Percentiles rank a stretch among this genome's conserved stretches.
These are phyloP conservation scores for Acronicta psi DNA, from an alignment of 2,888 invertebrate genomes.

Conservation along the genomic window DNA sequence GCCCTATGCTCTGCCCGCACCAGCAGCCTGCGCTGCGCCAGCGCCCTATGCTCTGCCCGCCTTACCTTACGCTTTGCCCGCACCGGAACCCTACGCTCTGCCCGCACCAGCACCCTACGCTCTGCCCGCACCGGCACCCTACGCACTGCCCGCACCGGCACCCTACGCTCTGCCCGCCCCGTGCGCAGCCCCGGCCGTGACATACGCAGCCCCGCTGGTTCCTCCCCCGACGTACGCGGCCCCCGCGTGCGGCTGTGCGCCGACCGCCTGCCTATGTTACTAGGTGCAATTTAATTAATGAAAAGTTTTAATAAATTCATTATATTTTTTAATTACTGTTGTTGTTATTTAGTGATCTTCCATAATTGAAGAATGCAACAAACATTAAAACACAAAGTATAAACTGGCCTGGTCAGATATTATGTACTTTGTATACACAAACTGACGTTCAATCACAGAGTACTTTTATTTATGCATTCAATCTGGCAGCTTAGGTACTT, in stretches of 20 bases:
- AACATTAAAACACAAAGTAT: too few species aligned
- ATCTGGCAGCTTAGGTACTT: too few species aligned
- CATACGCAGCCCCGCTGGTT: slow-evolving; percentile 26
- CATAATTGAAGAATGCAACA: too few species aligned
- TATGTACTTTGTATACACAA: too few species aligned
- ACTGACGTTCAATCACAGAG: too few species aligned
- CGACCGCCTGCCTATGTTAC: slow-evolving; percentile 22
- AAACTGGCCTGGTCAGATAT: neutral
- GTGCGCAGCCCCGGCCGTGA: slow-evolving; percentile 7
- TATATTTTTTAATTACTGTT: neutral
- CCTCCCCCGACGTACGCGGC: slow-evolving; percentile 43
- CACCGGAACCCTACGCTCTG: slow-evolving; percentile 7
- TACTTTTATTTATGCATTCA: too few species aligned
- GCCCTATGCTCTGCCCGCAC: slow-evolving; percentile 16
- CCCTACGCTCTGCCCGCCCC: slow-evolving; percentile 35
- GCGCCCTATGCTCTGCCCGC: slow-evolving; percentile 5
- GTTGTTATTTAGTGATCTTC: neutral
- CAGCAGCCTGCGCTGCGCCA: slow-evolving; percentile 2
- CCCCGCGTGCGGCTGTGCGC: slow-evolving; percentile 32
- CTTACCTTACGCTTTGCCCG: slow-evolving; percentile 1
- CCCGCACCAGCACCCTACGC: slow-evolving; percentile 4
- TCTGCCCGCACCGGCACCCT: slow-evolving; percentile 9
- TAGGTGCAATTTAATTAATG: neutral
- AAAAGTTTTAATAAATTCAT: slow-evolving; percentile 19
- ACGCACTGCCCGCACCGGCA: slow-evolving; percentile 28